These are phyloP conservation scores for Hirtodrosophila confusa DNA, from an alignment of 2,888 invertebrate species.

Conservation along the genomic window DNA sequence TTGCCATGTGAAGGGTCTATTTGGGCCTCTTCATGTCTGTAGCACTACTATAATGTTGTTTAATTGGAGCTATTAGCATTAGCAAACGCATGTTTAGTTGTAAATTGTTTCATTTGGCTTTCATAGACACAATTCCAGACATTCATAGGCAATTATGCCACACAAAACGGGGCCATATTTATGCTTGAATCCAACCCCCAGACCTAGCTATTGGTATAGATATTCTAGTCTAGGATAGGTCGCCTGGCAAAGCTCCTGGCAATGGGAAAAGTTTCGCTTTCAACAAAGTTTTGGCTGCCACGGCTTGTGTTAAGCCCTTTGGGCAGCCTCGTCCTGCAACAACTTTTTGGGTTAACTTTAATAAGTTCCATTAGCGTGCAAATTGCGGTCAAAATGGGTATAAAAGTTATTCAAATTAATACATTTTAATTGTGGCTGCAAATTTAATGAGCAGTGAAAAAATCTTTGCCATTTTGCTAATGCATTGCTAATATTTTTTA, in stretches of 20 bases:
- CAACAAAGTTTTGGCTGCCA: slow-evolving; percentile 29
- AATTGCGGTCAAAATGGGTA: slow-evolving; percentile 52
- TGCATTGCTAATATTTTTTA: slow-evolving; percentile 3
- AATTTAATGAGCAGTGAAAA: slow-evolving; percentile 22
- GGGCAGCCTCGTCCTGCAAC: slow-evolving; percentile 2
- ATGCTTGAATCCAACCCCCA: background rate
- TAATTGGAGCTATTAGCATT: slow-evolving; percentile 56
- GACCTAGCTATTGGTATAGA: slow-evolving; percentile 5
- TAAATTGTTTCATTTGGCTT: slow-evolving; percentile 46
- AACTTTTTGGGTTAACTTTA: slow-evolving; percentile 39
- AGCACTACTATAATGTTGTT: slow-evolving; percentile 25
- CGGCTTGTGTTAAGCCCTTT: slow-evolving; percentile 60
- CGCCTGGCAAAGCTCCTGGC: slow-evolving; percentile 16
- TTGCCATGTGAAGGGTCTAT: slow-evolving; percentile 39
- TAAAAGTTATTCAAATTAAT: slow-evolving; percentile 45
- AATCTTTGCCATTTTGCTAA: slow-evolving; percentile 1
- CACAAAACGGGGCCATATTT: slow-evolving; percentile 24
- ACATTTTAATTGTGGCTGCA: slow-evolving; percentile 12
- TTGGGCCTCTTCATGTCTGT: slow-evolving; percentile 28
- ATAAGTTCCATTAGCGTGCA: slow-evolving; percentile 62
- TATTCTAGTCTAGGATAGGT: background rate
- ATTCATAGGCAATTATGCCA: slow-evolving; percentile 11
- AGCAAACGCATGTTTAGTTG: slow-evolving; percentile 50
- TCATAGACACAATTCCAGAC: slow-evolving; percentile 9
- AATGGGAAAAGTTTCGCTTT: slow-evolving; percentile 39